These are phyloP conservation scores for Trypoxylon attenuatum DNA, from an alignment of 2,888 invertebrate species.

Conservation along the genomic window DNA sequence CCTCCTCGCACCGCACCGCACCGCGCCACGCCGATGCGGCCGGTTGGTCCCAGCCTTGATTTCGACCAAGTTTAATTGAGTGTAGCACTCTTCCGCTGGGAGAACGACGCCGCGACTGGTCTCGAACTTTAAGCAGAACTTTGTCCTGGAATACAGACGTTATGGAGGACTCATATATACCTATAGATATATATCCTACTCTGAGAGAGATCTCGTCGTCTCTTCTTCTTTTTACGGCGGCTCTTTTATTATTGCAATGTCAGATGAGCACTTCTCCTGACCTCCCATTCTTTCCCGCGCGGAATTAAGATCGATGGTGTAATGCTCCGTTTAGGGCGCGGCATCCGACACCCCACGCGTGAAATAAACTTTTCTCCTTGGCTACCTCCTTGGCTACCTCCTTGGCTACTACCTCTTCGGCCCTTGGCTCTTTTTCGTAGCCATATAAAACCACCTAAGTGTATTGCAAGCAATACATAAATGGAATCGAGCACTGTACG, in stretches of 20 bases:
- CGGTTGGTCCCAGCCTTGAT: conserved; percentile 62
- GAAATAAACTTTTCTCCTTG: neutral
- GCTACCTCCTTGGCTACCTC: too few relatives aligned
- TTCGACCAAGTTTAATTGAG: conserved; percentile 71
- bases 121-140: conserved; percentile 46
- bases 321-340: conserved; percentile 21
- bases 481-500: too few relatives aligned
- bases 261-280: conserved; percentile 11
- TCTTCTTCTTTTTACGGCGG: conserved; percentile 20
- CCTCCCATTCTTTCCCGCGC: neutral
- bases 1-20: too few relatives aligned
- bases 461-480: too few relatives aligned
- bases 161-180: conserved; percentile 24
- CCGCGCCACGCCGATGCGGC: conserved; percentile 48
- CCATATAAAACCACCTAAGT: too few relatives aligned
- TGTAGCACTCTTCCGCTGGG: conserved; percentile 63
- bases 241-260: conserved; percentile 31
- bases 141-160: conserved; percentile 47
- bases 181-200: conserved; percentile 1
- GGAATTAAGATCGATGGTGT: conserved; percentile 41
- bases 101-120: conserved; percentile 49
- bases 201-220: neutral
- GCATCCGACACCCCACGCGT: too few relatives aligned
- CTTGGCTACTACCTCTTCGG: too few relatives aligned
- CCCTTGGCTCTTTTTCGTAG: too few relatives aligned